Base-by-base conservation (phyloP, 2,888 invertebrate species). In the Phortica magna region DNA sequence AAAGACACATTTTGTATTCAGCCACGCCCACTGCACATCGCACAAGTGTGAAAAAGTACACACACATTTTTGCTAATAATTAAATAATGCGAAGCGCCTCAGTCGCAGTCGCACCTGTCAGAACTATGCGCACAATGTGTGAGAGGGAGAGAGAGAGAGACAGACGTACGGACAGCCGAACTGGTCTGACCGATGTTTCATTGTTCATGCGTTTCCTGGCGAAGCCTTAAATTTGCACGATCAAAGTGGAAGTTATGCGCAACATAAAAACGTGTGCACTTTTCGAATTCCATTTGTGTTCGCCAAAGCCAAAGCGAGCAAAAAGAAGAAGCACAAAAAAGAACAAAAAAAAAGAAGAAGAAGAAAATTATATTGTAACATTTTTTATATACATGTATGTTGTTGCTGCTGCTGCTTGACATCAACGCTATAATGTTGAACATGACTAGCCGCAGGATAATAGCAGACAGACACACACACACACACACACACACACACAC, bases 401-500 rank as follows among this genome's bases (percentile, higher is more conserved):
- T 4, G 3, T 4, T 31, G 31, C 5, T 31, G 3, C 31, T 1
- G 48, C 48, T 48, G 48, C 10, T 14, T 2, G 14, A 48, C 48
- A 14, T 9, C 48, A 7, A 48, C 48, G 48, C 48, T 14, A 48
- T 48, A 48, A 14, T 9, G 14, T 14, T 12, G 48, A 48, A 48
- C 48, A 48, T 9, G 9, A 48, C 48, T 12, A 6, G 48, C 48
- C 48, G 14, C 10, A 48, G 3, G 1, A 48, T 48, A 48, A 48
- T 12, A 48, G 48, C 14, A 48, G 48, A 48, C 48, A n/a, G n/a
- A n/a, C 43, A 6, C 7, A 14, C 9, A 48, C 48, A 48, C 9
- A 48, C 48, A 48, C 2, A 48, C 7, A 48, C 48, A 48, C 81
- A 77, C 85, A 85, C 76, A 81, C 81, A 81, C 81, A 83, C 84